These are phyloP conservation scores for Picathartes gymnocephalus DNA, from an alignment of 2,113 vertebrate genomes.

Conservation along the genomic window DNA sequence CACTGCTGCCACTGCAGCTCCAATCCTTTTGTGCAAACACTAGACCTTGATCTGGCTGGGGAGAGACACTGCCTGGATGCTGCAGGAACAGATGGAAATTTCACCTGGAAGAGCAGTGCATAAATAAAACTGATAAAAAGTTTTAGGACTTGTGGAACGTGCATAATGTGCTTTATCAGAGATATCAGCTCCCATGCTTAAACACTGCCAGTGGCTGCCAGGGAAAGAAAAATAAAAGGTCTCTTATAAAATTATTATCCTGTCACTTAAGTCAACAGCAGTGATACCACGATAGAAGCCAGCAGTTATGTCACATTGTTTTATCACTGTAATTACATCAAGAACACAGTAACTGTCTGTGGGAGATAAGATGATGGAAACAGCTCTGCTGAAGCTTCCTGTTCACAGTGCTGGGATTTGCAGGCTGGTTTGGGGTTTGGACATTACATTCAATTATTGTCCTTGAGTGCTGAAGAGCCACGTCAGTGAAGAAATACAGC, in stretches of 20 bases:
- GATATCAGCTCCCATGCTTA: conserved; percentile 30
- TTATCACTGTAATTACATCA: conserved; percentile 81
- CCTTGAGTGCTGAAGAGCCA: conserved; percentile 56
- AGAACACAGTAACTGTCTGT: conserved; percentile 75
- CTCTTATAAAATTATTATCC: conserved; percentile 75
- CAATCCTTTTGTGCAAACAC: not conserved
- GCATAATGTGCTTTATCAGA: conserved; percentile 51
- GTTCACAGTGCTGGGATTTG: conserved; percentile 65
- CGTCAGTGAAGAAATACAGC: conserved; percentile 21
- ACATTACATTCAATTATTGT: conserved; percentile 66
- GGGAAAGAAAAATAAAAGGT: conserved; percentile 68
- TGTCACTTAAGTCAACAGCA: conserved; percentile 76
- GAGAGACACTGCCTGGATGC: not conserved
- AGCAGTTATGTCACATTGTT: conserved; percentile 73
- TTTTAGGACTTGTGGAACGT: not conserved
- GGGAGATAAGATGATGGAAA: conserved; percentile 73
- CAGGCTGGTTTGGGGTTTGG: conserved; percentile 64
- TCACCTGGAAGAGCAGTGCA: not conserved
- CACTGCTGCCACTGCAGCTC: not conserved
- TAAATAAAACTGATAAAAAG: conserved; percentile 43
- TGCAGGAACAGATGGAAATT: not conserved
- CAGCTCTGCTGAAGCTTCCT: conserved; percentile 62
- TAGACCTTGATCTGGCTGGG: not conserved
- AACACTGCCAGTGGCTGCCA: conserved; percentile 37
- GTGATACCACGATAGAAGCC: conserved; percentile 68